These are phyloP conservation scores for Apomyelois bistriatella DNA, from an alignment of 2,888 invertebrate genomes.

Conservation along the genomic window DNA sequence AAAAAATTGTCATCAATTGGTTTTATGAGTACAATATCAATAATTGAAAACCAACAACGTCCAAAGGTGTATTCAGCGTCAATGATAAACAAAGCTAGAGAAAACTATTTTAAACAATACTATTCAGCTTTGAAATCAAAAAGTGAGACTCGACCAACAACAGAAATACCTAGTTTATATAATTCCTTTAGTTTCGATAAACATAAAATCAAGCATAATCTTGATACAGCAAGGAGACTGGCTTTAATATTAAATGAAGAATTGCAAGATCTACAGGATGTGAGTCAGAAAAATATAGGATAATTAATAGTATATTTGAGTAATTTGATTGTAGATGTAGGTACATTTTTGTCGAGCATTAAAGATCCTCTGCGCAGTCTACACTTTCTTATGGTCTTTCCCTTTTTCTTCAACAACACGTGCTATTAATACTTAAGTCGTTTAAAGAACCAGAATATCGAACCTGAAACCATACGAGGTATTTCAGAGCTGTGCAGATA, in stretches of 20 bases:
- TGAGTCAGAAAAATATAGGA: not conserved
- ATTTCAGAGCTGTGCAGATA: too few species aligned
- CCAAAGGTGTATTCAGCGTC: constrained; percentile 34
- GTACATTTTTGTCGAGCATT: not conserved
- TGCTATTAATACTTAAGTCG: too few species aligned
- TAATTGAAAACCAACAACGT: constrained; percentile 32
- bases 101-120: constrained; percentile 52
- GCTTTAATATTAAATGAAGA: constrained; percentile 40
- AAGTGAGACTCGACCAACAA: constrained; percentile 18
- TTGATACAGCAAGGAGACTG: constrained; percentile 46
- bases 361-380: too few species aligned
- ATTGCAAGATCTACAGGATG: constrained; percentile 5
- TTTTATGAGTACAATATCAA: constrained; percentile 21
- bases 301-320: too few species aligned
- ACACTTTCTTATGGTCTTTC: too few species aligned
- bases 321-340: not conserved
- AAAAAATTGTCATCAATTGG: constrained; percentile 1
- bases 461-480: too few species aligned
- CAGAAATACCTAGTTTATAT: constrained; percentile 15
- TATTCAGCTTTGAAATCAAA: constrained; percentile 36
- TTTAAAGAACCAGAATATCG: too few species aligned
- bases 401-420: too few species aligned
- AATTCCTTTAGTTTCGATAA: not conserved
- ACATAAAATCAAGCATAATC: constrained; percentile 29
- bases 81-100: constrained; percentile 50